Conservation (phyloP, 2,113 vertebrate species). For the Bufo gargarizans region DNA sequence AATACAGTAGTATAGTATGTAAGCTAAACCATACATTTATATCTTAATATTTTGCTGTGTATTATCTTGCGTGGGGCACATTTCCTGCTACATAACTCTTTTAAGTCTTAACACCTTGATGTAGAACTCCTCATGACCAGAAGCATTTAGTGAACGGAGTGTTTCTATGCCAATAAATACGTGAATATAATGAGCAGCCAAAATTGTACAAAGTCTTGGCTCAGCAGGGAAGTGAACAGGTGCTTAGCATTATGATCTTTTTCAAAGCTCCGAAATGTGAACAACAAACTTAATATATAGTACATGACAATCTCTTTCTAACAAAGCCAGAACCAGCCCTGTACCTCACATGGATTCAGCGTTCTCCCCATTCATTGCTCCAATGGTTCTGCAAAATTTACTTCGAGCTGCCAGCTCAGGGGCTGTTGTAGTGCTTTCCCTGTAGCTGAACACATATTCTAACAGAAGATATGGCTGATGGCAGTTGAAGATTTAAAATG, state of each 20-base stretch:
- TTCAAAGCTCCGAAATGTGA: conserved; percentile 40
- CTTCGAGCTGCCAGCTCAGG: too few relatives aligned
- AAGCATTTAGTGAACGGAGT: neutral
- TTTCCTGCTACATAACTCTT: neutral
- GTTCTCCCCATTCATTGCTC: too few relatives aligned
- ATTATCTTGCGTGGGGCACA: neutral
- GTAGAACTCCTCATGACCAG: neutral
- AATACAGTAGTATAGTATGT: neutral
- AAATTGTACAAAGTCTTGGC: conserved; percentile 41
- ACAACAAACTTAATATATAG: neutral
- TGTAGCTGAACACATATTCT: too few relatives aligned
- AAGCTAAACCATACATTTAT: neutral
- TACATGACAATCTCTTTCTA: too few relatives aligned
- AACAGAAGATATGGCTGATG: too few relatives aligned
- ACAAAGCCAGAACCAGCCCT: too few relatives aligned
- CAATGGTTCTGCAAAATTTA: too few relatives aligned
- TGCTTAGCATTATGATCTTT: conserved; percentile 49
- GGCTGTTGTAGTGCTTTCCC: too few relatives aligned
- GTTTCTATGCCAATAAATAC: conserved; percentile 29
- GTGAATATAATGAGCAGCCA: conserved; percentile 22
- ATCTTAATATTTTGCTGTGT: neutral
- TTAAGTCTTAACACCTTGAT: neutral
- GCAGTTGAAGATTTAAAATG: too few relatives aligned
- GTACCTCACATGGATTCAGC: too few relatives aligned
- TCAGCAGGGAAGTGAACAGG: conserved; percentile 13